Evolutionary conservation across 2,113 vertebrate genomes (phyloP).

Genomic region (Laterallus jamaicensis): DNA sequence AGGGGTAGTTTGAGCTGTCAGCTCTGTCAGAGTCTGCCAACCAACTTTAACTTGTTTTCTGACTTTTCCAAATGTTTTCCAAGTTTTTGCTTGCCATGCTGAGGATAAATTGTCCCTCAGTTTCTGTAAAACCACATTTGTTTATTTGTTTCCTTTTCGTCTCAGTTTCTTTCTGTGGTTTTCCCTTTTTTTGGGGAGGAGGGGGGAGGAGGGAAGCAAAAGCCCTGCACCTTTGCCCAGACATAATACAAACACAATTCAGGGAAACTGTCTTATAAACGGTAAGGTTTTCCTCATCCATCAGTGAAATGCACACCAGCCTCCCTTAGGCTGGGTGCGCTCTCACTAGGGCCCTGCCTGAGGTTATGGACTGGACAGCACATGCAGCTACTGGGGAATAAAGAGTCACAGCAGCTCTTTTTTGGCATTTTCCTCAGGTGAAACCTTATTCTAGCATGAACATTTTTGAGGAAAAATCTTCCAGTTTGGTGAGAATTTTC

Average conservation of each 20-base stretch:
- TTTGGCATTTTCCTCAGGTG: neutral
- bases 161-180: neutral
- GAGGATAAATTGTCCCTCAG: conserved; percentile 56
- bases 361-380: neutral
- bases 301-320: neutral
- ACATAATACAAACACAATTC: neutral
- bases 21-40: conserved; percentile 61
- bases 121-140: conserved; percentile 59
- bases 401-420: neutral
- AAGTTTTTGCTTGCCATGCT: conserved; percentile 43
- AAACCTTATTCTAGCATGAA: neutral
- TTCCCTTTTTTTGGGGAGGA: neutral
- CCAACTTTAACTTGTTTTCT: conserved; percentile 71
- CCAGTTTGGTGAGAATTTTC: neutral
- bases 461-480: neutral
- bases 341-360: neutral
- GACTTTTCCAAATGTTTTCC: conserved; percentile 65
- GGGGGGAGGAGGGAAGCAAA: neutral
- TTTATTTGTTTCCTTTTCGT: conserved; percentile 47
- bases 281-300: neutral
- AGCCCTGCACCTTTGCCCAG: neutral
- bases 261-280: neutral
- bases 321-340: neutral
- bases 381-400: neutral
- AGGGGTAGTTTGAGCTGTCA: conserved; percentile 63